Evolutionary conservation across 2,888 invertebrate species (phyloP), one percentile per base, ranked within the genome.

Genomic region (Margaritifera margaritifera): DNA sequence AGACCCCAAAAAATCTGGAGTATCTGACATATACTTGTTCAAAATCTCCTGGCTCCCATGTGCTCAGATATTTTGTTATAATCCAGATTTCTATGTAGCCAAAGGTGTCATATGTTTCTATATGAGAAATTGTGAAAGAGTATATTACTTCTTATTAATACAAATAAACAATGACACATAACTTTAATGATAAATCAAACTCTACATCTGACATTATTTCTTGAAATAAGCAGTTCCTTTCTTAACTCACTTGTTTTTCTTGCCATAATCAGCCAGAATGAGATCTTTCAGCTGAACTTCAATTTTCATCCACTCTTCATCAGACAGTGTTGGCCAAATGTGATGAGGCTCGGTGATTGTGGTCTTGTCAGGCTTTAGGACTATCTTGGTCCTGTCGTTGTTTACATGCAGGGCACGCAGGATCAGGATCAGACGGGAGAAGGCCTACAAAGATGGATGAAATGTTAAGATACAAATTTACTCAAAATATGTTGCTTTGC

Each of bases 291-390:
- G 92, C 86, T 98, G 97, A 50, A 99, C 96, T 91, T 99, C 99
- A 59, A 98, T 88, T 90, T 99, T 99, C 89, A 99, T 98, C 99
- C 99, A 99, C 91, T 99, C 99, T 85, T 99, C 99, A 86, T 99
- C 99, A 0, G 95, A 93, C 8, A 99, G 92, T 0, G 98, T 96
- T 0, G 99, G 99, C 99, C 99, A 99, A 90, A 99, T 99, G 90
- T 99, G 99, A 92, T 99, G 99, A 0, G 97, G 95, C 90, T 99
- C 99, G 0, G 99, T 99, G 63, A 99, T 94, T 0, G 99, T 99
- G 0, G 98, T 99, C 91, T 99, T 99, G 90, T 99, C 99, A 0
- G 99, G 99, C 89, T 99, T 99, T 67, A 99, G 92, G 63, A 99
- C 95, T 18, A 99, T 98, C 90, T 99, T 99, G 0, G 99, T 99